These are phyloP conservation scores for Epistrophe grossulariae DNA, from an alignment of 2,888 invertebrate genomes.

Conservation along the genomic window DNA sequence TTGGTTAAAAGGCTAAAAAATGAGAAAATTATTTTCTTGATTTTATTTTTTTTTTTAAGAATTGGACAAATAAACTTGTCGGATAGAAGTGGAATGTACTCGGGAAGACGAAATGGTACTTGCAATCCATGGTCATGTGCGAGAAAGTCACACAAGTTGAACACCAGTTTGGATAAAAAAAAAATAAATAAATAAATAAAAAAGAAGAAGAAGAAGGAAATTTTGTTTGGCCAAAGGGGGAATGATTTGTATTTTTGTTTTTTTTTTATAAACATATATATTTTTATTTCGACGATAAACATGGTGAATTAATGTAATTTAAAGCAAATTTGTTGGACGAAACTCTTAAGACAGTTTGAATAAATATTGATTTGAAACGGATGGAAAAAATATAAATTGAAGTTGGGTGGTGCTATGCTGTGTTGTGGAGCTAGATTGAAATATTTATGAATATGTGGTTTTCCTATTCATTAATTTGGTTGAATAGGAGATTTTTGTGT, in stretches of 20 bases:
- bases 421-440: slow-evolving; percentile 1
- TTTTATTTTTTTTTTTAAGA: slow-evolving; percentile 12
- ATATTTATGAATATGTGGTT: slow-evolving; percentile 52
- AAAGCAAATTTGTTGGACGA: slow-evolving; percentile 44
- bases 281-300: slow-evolving; percentile 41
- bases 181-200: not conserved
- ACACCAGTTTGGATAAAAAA: slow-evolving; percentile 3
- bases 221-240: slow-evolving; percentile 27
- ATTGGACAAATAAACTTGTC: slow-evolving; percentile 68
- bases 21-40: slow-evolving; percentile 53
- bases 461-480: slow-evolving; percentile 6
- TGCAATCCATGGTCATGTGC: slow-evolving; percentile 60
- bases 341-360: slow-evolving; percentile 47
- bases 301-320: slow-evolving; percentile 70
- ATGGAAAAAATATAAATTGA: slow-evolving; percentile 52
- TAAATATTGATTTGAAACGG: slow-evolving; percentile 56
- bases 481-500: slow-evolving; percentile 5
- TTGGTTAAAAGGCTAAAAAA: slow-evolving; percentile 60
- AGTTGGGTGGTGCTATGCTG: not conserved
- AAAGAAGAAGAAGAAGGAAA: not conserved
- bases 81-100: slow-evolving; percentile 15
- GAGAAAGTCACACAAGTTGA: slow-evolving; percentile 59
- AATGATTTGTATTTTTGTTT: slow-evolving; percentile 7
- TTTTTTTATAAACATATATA: slow-evolving; percentile 33
- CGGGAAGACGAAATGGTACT: slow-evolving; percentile 35